phyloP scores from a whole-genome alignment of 2,888 invertebrate genomes.

The Lamellibrachia columna region DNA sequence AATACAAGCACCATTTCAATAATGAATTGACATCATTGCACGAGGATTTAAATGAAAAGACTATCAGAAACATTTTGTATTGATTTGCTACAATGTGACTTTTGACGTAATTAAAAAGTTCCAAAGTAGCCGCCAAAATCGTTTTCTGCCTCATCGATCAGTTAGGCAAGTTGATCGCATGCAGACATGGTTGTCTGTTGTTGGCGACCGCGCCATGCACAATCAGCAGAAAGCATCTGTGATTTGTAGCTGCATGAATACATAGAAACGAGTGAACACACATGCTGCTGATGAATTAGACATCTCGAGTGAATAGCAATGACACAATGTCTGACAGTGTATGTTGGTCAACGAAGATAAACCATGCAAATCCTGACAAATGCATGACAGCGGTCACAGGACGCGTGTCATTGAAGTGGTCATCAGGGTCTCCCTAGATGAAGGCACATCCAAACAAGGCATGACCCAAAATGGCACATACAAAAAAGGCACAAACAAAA shows the following conservation, averaged over 20 bases:
- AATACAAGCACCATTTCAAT: background rate
- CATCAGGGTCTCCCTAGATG: too few species aligned
- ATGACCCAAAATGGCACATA: too few species aligned
- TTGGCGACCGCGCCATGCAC: background rate
- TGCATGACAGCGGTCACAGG: background rate
- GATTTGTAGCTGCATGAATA: background rate
- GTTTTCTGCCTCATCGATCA: background rate
- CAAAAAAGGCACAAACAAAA: too few species aligned
- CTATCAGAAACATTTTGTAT: background rate
- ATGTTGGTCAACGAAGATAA: background rate
- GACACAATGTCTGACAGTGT: background rate
- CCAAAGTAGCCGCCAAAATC: background rate
- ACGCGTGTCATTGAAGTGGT: background rate
- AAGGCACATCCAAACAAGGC: too few species aligned
- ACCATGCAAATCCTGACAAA: background rate
- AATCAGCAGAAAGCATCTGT: background rate
- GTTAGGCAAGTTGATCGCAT: background rate
- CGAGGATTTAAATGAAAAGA: background rate
- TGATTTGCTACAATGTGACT: background rate
- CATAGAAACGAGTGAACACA: background rate
- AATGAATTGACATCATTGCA: background rate
- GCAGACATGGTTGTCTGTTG: background rate
- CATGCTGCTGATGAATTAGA: background rate
- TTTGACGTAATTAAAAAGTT: background rate
- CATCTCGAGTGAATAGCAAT: background rate